Percentiles rank a stretch among this genome's conserved stretches.
Conservation (phyloP, 2,113 vertebrate genomes). For the Menura novaehollandiae region DNA sequence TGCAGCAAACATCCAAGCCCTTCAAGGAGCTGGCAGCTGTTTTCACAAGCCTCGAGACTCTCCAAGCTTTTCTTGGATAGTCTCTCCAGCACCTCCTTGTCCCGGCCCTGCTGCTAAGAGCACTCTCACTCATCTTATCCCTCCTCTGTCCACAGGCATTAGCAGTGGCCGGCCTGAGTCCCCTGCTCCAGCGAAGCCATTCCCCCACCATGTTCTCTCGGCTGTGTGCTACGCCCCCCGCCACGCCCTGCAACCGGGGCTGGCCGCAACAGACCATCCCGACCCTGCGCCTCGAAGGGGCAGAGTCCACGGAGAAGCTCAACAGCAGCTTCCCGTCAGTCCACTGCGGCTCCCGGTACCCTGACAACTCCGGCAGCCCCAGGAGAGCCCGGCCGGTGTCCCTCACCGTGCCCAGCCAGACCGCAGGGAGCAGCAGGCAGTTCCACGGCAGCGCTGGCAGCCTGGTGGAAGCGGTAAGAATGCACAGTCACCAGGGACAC, state of each 20-base stretch:
- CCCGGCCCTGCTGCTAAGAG: not conserved
- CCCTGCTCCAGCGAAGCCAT: slow-evolving; percentile 92
- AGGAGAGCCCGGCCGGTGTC: slow-evolving; percentile 84
- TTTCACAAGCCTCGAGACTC: not conserved
- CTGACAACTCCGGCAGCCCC: slow-evolving; percentile 72
- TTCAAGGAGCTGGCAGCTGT: not conserved
- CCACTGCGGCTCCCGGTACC: slow-evolving; percentile 83
- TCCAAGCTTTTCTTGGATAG: not conserved
- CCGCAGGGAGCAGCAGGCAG: slow-evolving; percentile 76
- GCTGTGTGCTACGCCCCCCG: slow-evolving; percentile 84
- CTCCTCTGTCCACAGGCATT: slow-evolving; percentile 75
- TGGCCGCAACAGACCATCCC: slow-evolving; percentile 78
- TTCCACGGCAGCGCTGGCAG: slow-evolving; percentile 93
- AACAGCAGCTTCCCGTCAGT: slow-evolving; percentile 95
- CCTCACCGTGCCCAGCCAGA: slow-evolving; percentile 85
- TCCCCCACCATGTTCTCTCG: slow-evolving; percentile 83
- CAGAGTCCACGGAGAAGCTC: slow-evolving; percentile 89
- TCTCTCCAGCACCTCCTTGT: not conserved
- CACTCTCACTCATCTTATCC: not conserved
- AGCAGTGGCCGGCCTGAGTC: slow-evolving; percentile 92
- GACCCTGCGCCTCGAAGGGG: slow-evolving; percentile 80
- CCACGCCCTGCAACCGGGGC: slow-evolving; percentile 78
- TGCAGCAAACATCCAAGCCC: not conserved
- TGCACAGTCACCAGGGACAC: fast-evolving
- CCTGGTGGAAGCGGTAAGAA: slow-evolving; percentile 94